A percentile compares a stretch with the other conserved stretches of the same genome.
These are phyloP conservation scores for Diplosoma virens DNA, from an alignment of 23 tunicate species.

Conservation along the genomic window DNA sequence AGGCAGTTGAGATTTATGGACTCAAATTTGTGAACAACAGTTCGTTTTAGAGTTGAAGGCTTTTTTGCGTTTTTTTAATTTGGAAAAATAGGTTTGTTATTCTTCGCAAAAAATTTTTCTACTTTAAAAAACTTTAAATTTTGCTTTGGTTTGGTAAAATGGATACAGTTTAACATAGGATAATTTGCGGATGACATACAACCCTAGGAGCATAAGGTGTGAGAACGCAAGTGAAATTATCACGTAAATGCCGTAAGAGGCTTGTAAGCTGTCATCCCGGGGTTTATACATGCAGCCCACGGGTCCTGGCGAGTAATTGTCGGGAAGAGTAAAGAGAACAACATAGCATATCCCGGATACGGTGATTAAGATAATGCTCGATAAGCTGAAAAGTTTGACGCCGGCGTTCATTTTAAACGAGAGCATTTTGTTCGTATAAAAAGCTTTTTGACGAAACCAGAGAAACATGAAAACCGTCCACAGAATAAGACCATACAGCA, in stretches of 20 bases:
- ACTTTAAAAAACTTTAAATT: no score
- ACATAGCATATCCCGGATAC: slow-evolving; percentile 13
- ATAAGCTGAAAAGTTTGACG: slow-evolving; percentile 32
- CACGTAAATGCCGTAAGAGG: slow-evolving; percentile 4
- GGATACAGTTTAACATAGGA: no score
- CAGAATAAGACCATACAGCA: slow-evolving; percentile 24
- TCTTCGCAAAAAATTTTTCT: no score
- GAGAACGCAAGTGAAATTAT: slow-evolving; percentile 15
- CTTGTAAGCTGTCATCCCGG: not conserved
- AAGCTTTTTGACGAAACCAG: slow-evolving; percentile 52
- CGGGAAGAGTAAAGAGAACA: slow-evolving; percentile 17
- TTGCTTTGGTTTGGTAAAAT: no score
- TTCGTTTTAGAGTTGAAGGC: no score
- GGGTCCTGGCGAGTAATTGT: slow-evolving; percentile 16
- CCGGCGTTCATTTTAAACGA: not conserved
- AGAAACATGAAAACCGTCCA: slow-evolving; percentile 37
- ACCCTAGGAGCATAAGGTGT: slow-evolving; percentile 33
- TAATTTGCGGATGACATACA: no score
- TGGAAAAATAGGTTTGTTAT: no score
- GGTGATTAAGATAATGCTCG: slow-evolving; percentile 30
- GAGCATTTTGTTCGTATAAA: slow-evolving; percentile 59
- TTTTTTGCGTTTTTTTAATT: no score
- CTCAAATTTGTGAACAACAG: no score
- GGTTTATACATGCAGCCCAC: slow-evolving; percentile 30
- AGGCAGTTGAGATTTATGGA: no score